Conservation (phyloP, 2,797 vertebrate species). For the Brachyrhaphis roseni region DNA sequence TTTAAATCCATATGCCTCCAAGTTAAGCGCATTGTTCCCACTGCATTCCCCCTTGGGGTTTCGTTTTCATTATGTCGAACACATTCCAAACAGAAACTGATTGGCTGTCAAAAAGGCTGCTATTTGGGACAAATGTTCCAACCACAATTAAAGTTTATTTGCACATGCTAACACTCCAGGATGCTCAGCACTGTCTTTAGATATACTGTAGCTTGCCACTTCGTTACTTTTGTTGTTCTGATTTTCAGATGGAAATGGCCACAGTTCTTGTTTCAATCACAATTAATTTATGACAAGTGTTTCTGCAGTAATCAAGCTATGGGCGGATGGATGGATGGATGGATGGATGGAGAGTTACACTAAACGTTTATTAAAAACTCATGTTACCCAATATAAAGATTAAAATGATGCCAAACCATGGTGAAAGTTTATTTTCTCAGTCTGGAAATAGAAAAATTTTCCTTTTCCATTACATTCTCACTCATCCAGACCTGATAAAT, state of each 20-base stretch:
- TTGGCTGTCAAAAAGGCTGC: conserved; percentile 36
- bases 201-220: conserved; percentile 24
- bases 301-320: not conserved
- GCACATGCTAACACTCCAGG: conserved; percentile 29
- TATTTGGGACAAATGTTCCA: conserved; percentile 23
- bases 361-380: too few relatives aligned
- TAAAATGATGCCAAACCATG: too few relatives aligned
- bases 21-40: not conserved
- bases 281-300: not conserved
- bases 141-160: conserved; percentile 49
- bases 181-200: conserved; percentile 46
- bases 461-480: not conserved
- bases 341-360: too few relatives aligned
- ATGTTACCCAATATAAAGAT: too few relatives aligned
- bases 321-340: not conserved
- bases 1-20: not conserved
- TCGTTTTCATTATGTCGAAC: conserved; percentile 18
- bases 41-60: conserved; percentile 14
- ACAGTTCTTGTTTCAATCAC: not conserved
- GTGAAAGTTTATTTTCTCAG: not conserved
- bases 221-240: conserved; percentile 3
- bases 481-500: not conserved
- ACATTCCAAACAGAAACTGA: conserved; percentile 32
- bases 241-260: not conserved
- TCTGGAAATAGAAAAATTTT: not conserved